Conservation (phyloP, 1,140 invertebrate genomes). For the Microvelia longipes region DNA sequence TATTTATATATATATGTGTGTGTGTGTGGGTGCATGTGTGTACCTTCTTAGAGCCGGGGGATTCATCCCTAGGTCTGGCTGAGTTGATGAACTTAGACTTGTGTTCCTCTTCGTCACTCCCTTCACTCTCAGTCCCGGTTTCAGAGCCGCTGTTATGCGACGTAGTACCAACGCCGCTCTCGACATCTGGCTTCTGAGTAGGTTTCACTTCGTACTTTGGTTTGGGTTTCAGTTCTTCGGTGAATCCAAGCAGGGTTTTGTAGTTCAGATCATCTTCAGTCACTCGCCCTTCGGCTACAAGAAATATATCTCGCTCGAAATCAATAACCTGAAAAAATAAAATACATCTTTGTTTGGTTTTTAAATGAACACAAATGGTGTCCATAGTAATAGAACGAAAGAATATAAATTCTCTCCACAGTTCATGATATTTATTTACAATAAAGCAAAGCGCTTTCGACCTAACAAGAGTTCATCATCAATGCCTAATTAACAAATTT, state of each 20-base stretch:
- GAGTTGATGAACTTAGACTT: constrained; percentile 46
- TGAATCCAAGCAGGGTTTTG: constrained; percentile 69
- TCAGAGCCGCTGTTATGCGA: not conserved
- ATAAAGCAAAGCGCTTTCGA: too few relatives aligned
- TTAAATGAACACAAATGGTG: constrained; percentile 4
- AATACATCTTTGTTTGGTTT: not conserved
- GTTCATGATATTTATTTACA: too few relatives aligned
- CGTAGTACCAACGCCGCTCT: constrained; percentile 23
- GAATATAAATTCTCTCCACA: too few relatives aligned
- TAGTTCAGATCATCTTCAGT: constrained; percentile 55
- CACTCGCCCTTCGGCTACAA: constrained; percentile 49
- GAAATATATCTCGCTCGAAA: constrained; percentile 72
- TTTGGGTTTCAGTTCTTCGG: constrained; percentile 55
- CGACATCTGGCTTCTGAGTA: constrained; percentile 20
- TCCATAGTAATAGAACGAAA: too few relatives aligned
- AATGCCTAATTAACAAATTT: too few relatives aligned
- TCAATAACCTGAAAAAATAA: constrained; percentile 52
- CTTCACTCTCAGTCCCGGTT: constrained; percentile 12
- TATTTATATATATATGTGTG: not conserved
- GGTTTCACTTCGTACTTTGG: constrained; percentile 16
- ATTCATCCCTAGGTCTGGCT: constrained; percentile 69
- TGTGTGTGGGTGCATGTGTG: not conserved
- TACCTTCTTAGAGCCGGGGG: constrained; percentile 67
- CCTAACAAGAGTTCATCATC: too few relatives aligned
- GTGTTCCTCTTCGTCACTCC: constrained; percentile 30